Evolutionary conservation across 2,888 invertebrate genomes (phyloP), one percentile per base, ranked within the genome.

Genomic region (Amiota minor): DNA sequence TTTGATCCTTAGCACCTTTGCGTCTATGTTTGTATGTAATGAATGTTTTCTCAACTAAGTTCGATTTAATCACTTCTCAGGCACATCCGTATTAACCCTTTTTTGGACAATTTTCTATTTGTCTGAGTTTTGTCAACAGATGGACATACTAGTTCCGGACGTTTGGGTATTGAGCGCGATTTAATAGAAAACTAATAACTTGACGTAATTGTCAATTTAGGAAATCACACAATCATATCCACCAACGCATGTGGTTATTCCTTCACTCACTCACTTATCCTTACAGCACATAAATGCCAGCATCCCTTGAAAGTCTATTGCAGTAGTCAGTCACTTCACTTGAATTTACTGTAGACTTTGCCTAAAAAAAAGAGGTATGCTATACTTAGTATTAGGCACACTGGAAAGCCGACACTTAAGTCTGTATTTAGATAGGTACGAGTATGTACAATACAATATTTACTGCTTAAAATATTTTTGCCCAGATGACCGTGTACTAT

Each of bases 121-220:
- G 12, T n/a, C 53, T 53, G 53, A 53, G 16, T 16, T 2, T 59
- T 59, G 20, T 59, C 59, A 59, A 1, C 20, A 20, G 35, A 35
- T 35, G 35, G 35, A 35, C 35, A 35, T 4, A 35, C 35, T 35
- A 35, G 35, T 35, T 35, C 35, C 35, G 35, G 35, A 35, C 35
- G 35, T n/a, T 67, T 67, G 47, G n/a, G 35, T 35, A 10, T 20
- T 11, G 20, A 11, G 11, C 20, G 59, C 20, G 59, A 45, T 70
- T 1, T 47, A 47, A 61, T 59, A 49, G 61, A 61, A 47, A 49
- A 70, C 56, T 70, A 61, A 70, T 70, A 61, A 45, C 46, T 20
- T 59, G 10, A 64, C 46, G 14, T 47, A 46, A 64, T 46, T n/a
- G 46, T 46, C 64, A 64, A 64, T 46, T 46, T 64, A 23, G 8